Evolutionary conservation across 92 coral and sea anemone species (phyloP).

Genomic region (Montipora capitata): DNA sequence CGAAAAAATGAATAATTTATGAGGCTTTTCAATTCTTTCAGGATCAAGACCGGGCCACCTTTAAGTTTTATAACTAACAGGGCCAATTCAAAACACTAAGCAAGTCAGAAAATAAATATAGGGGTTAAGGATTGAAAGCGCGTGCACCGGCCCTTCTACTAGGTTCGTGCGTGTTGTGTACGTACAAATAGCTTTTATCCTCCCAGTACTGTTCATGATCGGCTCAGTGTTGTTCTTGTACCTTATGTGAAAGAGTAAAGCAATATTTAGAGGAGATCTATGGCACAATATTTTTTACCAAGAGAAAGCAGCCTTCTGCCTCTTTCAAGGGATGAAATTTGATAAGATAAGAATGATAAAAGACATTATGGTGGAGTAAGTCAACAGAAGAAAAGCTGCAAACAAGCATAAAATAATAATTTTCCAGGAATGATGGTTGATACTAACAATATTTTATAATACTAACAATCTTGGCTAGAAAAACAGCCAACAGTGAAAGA

Average conservation of each 20-base stretch:
- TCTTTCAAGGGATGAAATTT: no score
- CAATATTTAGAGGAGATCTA: neutral
- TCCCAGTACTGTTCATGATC: neutral
- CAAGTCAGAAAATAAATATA: no score
- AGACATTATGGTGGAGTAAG: neutral
- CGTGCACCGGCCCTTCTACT: neutral
- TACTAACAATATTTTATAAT: slow-evolving; percentile 40
- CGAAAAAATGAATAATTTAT: slow-evolving; percentile 13
- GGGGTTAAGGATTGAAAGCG: no score
- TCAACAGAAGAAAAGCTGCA: slow-evolving; percentile 2
- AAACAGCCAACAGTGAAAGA: slow-evolving; percentile 12
- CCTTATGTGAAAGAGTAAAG: slow-evolving; percentile 40
- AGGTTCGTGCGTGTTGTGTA: slow-evolving; percentile 12
- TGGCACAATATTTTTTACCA: no score
- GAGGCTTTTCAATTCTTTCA: neutral
- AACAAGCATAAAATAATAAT: neutral
- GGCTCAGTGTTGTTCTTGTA: slow-evolving; percentile 1
- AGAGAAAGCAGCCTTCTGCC: no score
- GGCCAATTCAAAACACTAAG: no score
- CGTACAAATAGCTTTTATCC: slow-evolving; percentile 38
- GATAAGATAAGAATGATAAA: no score
- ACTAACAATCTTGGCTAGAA: slow-evolving; percentile 33
- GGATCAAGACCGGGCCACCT: no score
- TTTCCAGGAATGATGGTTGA: neutral
- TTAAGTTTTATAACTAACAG: no score